Percentiles rank a stretch among this genome's conserved stretches.
These are phyloP conservation scores for Aleadryas rufinucha DNA, from an alignment of 2,113 vertebrate species.

Conservation along the genomic window DNA sequence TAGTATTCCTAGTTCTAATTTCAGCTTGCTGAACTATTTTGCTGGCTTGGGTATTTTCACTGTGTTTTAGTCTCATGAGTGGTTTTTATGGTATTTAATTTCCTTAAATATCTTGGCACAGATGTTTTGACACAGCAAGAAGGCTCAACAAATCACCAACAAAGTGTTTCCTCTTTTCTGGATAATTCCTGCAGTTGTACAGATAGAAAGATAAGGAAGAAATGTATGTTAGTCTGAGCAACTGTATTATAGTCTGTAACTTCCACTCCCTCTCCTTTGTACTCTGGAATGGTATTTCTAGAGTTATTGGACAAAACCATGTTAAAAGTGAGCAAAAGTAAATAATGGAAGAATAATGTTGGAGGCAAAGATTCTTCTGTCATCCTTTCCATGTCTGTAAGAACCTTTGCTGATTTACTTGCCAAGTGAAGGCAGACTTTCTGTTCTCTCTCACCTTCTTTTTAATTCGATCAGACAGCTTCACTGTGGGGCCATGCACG, in stretches of 20 bases:
- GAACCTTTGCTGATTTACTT: not conserved
- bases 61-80: not conserved
- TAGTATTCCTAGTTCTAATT: not conserved
- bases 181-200: not conserved
- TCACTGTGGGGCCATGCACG: not conserved
- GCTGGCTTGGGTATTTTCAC: not conserved
- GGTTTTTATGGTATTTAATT: not conserved
- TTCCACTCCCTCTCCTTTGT: not conserved
- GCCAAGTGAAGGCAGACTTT: not conserved
- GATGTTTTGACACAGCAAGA: not conserved
- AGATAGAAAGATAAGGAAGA: not conserved
- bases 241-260: not conserved
- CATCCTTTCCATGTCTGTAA: not conserved
- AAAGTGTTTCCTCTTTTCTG: not conserved
- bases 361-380: not conserved
- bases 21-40: not conserved
- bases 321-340: not conserved
- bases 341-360: not conserved
- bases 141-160: not conserved
- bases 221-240: not conserved
- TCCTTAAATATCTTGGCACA: not conserved
- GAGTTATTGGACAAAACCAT: not conserved
- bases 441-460: not conserved
- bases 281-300: not conserved
- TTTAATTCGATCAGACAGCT: not conserved